Evolutionary conservation across 2,888 invertebrate species (phyloP).

Genomic region (Endomychus coccineus): DNA sequence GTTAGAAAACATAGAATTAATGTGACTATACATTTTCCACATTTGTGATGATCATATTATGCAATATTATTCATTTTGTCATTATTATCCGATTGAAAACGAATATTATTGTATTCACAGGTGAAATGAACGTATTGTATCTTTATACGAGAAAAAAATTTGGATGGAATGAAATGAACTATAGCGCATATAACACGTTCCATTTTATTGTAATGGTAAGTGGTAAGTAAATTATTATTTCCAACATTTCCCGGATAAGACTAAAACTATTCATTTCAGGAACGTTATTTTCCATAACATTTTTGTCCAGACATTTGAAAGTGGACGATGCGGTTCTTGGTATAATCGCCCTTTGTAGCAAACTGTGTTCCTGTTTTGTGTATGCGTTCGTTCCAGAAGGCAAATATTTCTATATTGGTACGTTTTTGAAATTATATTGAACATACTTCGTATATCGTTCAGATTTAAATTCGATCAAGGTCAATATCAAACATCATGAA

Average conservation of each 20-base stretch:
- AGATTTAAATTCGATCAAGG: no score
- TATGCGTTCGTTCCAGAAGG: conserved; percentile 37
- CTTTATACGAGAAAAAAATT: conserved; percentile 50
- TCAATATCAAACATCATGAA: no score
- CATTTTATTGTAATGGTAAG: conserved; percentile 48
- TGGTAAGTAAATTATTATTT: conserved; percentile 40
- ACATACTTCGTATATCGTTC: no score
- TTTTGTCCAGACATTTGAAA: conserved; percentile 35
- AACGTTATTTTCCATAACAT: conserved; percentile 31
- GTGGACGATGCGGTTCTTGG: conserved; percentile 38
- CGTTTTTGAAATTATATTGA: no score
- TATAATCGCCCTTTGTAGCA: conserved; percentile 36
- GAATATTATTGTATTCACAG: conserved; percentile 36
- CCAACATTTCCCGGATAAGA: neutral
- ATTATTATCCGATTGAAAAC: neutral
- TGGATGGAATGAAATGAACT: conserved; percentile 53
- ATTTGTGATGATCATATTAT: no score
- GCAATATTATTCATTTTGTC: neutral
- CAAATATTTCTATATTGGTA: conserved; percentile 37
- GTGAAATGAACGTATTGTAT: conserved; percentile 51
- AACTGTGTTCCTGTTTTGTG: conserved; percentile 35
- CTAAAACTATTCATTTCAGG: conserved; percentile 29
- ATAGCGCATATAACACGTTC: conserved; percentile 52
- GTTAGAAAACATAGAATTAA: no score
- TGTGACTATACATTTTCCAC: no score